phyloP scores from a whole-genome alignment of 2,888 invertebrate species.

The Eilema depressum region DNA sequence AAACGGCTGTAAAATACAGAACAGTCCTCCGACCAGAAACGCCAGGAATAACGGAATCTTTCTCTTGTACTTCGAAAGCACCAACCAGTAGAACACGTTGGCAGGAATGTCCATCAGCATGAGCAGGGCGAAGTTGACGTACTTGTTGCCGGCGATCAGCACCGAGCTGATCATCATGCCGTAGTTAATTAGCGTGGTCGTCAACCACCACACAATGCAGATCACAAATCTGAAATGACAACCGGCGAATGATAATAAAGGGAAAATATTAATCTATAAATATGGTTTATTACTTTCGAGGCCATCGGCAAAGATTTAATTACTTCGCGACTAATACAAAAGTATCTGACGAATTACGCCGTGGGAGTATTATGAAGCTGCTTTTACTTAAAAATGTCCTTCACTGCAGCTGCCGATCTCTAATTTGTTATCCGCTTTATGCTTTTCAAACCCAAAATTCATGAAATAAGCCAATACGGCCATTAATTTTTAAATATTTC shows the following conservation, averaged over 20 bases:
- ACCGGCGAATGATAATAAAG: neutral
- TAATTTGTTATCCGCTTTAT: too few relatives aligned
- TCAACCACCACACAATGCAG: constrained; percentile 83
- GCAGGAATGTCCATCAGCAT: constrained; percentile 82
- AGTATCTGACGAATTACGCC: too few relatives aligned
- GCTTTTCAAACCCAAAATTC: too few relatives aligned
- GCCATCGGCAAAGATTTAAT: too few relatives aligned
- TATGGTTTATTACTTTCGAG: too few relatives aligned
- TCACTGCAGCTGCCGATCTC: too few relatives aligned
- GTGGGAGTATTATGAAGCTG: too few relatives aligned
- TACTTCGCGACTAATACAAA: too few relatives aligned
- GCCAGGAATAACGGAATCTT: constrained; percentile 72
- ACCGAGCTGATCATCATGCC: constrained; percentile 84
- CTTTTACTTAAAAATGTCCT: too few relatives aligned
- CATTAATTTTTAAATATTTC: too few relatives aligned
- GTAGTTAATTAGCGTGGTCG: constrained; percentile 81
- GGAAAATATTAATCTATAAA: too few relatives aligned
- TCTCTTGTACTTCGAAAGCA: constrained; percentile 74
- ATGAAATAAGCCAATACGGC: neutral
- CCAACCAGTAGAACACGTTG: constrained; percentile 79
- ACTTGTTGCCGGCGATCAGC: constrained; percentile 80
- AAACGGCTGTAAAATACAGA: constrained; percentile 78
- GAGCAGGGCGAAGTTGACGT: constrained; percentile 78
- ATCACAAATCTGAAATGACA: constrained; percentile 62
- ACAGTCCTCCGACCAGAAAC: constrained; percentile 75